phyloP scores from a whole-genome alignment of 2,113 vertebrate species.

The Furnarius figulus region DNA sequence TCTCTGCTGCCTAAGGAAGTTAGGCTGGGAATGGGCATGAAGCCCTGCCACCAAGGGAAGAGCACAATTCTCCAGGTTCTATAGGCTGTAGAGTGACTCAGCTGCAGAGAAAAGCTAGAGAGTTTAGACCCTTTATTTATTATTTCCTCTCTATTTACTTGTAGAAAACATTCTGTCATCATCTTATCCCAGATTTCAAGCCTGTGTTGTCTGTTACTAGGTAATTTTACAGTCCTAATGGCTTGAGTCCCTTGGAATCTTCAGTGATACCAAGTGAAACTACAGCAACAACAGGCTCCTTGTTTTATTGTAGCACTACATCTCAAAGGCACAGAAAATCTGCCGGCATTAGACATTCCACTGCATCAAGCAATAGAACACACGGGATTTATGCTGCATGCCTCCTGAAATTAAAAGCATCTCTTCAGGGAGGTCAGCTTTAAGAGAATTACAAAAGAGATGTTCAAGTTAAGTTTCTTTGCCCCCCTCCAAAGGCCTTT shows the following conservation, averaged over 20 bases:
- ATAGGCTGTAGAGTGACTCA: not conserved
- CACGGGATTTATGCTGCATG: not conserved
- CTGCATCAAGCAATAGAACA: not conserved
- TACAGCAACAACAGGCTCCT: not conserved
- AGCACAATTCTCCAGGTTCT: accelerated
- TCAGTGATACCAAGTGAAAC: not conserved
- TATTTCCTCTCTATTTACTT: not conserved
- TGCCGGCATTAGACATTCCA: not conserved
- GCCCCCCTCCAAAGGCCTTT: not conserved
- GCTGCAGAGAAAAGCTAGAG: not conserved
- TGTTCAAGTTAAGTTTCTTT: not conserved
- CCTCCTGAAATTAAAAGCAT: not conserved
- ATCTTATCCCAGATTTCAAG: not conserved
- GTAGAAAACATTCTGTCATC: not conserved
- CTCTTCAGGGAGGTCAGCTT: not conserved
- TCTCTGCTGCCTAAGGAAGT: not conserved
- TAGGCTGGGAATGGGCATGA: not conserved
- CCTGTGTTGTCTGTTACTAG: not conserved
- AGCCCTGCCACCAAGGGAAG: not conserved
- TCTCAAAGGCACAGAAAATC: not conserved
- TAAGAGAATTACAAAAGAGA: not conserved
- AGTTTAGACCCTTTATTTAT: not conserved
- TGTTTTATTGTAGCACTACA: not conserved
- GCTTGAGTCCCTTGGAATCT: not conserved
- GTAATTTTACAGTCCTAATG: not conserved